Evolutionary conservation across 53 echinoderm and acorn worm species (phyloP).

Genomic region (Hippasteria phrygiana): DNA sequence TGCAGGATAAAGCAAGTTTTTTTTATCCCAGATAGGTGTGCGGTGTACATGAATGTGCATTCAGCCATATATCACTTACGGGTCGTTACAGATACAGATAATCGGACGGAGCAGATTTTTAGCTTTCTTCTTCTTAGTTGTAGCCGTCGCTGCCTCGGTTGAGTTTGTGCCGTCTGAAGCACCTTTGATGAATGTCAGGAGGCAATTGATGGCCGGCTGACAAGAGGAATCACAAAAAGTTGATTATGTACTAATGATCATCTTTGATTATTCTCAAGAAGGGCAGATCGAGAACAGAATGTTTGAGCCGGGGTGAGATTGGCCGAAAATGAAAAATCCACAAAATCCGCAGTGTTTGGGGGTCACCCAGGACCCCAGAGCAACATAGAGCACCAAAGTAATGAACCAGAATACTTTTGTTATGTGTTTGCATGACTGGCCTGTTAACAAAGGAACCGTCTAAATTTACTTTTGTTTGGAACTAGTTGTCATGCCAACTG

Average conservation of each 20-base stretch:
- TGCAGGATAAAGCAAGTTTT: no score
- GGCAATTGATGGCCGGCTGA: slow-evolving; percentile 92
- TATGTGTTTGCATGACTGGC: no score
- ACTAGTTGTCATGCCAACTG: no score
- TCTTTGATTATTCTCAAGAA: neutral
- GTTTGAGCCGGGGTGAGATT: no score
- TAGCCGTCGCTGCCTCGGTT: slow-evolving; percentile 11
- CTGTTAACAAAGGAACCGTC: no score
- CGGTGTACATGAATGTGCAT: neutral
- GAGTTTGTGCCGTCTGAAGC: slow-evolving; percentile 47
- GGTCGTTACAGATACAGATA: slow-evolving; percentile 97
- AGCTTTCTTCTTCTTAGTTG: slow-evolving; percentile 73
- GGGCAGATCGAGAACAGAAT: no score
- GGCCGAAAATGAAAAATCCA: no score
- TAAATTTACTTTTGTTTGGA: no score
- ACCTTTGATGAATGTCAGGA: slow-evolving; percentile 77
- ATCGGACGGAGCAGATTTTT: slow-evolving; percentile 82
- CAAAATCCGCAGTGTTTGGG: no score
- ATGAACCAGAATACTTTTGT: no score
- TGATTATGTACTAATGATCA: neutral
- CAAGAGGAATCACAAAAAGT: neutral
- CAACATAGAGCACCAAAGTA: no score
- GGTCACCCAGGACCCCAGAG: no score
- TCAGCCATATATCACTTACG: slow-evolving; percentile 73
- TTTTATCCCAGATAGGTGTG: neutral